Evolutionary conservation across 2,888 invertebrate genomes (phyloP).

Genomic region (Epinotia ramella): DNA sequence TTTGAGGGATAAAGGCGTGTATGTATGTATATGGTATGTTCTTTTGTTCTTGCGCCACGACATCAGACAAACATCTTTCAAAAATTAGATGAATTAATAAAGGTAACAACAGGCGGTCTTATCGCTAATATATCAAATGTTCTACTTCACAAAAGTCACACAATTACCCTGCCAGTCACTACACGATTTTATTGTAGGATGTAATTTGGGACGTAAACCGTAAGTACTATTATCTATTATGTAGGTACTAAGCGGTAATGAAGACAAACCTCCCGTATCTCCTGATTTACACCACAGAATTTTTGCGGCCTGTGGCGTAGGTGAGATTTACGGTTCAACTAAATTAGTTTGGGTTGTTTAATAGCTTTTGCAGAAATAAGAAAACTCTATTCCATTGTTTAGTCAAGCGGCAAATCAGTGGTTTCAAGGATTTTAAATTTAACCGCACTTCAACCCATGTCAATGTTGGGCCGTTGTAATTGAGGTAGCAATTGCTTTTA

Average conservation of each 20-base stretch:
- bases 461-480: conserved; percentile 10
- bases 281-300: conserved; percentile 31
- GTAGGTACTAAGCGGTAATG: neutral
- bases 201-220: too few relatives aligned
- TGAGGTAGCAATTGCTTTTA: neutral
- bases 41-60: too few relatives aligned
- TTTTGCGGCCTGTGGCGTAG: conserved; percentile 43
- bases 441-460: conserved; percentile 33
- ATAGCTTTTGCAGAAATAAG: conserved; percentile 42
- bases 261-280: neutral
- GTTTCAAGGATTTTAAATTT: conserved; percentile 18
- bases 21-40: too few relatives aligned
- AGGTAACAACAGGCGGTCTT: too few relatives aligned
- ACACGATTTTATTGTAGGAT: too few relatives aligned
- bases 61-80: too few relatives aligned
- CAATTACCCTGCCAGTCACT: too few relatives aligned
- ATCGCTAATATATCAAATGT: too few relatives aligned
- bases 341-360: conserved; percentile 46
- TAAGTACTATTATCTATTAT: too few relatives aligned
- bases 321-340: conserved; percentile 46
- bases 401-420: conserved; percentile 31
- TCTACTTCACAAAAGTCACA: too few relatives aligned
- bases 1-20: too few relatives aligned
- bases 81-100: too few relatives aligned
- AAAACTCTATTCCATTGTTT: conserved; percentile 38